These are phyloP conservation scores for Lithophane socia DNA, from an alignment of 2,888 invertebrate genomes.

Conservation along the genomic window DNA sequence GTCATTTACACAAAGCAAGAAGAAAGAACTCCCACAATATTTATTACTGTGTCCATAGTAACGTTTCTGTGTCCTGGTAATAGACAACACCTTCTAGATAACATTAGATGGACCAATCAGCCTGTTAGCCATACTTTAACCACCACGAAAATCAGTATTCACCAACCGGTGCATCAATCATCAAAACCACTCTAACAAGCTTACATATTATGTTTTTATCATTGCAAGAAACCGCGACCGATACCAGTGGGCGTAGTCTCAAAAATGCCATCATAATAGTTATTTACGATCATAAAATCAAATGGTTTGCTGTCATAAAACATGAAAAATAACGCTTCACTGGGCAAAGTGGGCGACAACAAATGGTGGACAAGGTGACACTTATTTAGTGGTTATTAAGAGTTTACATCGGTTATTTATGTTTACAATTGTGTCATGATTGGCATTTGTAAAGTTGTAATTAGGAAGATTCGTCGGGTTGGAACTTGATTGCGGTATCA, in stretches of 20 bases:
- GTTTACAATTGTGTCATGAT: conserved; percentile 24
- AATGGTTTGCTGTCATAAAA: conserved; percentile 75
- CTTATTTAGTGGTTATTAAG: conserved; percentile 53
- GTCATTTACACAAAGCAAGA: background rate
- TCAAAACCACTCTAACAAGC: conserved; percentile 26
- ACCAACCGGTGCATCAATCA: conserved; percentile 40
- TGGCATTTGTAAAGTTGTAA: conserved; percentile 17
- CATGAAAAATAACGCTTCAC: conserved; percentile 72
- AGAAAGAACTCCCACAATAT: too few species aligned
- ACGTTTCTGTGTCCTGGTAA: background rate
- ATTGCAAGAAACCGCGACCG: conserved; percentile 67
- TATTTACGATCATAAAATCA: conserved; percentile 74
- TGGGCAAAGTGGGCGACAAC: conserved; percentile 61
- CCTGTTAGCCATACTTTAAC: background rate
- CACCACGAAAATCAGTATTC: background rate
- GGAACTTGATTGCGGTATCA: background rate
- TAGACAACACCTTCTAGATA: too few species aligned
- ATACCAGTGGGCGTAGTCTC: conserved; percentile 64
- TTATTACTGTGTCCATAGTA: background rate
- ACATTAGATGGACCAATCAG: background rate
- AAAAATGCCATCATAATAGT: conserved; percentile 68
- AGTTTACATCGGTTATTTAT: conserved; percentile 45
- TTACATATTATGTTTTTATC: conserved; percentile 38
- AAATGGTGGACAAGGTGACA: conserved; percentile 60
- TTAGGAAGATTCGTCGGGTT: conserved; percentile 9